Evolutionary conservation across 2,888 invertebrate genomes (phyloP), one percentile per base, ranked within the genome.

Genomic region (Cancer borealis): DNA sequence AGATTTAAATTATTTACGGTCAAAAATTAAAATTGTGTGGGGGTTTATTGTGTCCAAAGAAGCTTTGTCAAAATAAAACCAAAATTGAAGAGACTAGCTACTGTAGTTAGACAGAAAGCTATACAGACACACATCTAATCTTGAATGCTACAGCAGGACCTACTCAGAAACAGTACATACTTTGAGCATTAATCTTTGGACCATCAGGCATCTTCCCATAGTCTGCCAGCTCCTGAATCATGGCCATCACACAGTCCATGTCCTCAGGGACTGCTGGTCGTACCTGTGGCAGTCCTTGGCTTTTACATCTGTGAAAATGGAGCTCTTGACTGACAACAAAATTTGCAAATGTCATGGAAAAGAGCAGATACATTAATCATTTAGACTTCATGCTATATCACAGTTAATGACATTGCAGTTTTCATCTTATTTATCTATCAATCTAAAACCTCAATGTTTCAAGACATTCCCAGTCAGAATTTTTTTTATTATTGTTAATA

Each of bases 181-280:
- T 95, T 91, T 95, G 93, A 26, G 92, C 95, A 90, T 93, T 95
- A 88, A 96, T 93, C 88, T 93, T 93, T 26, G 96, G 95, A 21
- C 95, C 95, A 47, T 95, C 93, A 12, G 95, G 93, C 93, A 95
- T 95, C 73, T 96, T 94, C 89, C 95, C 95, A 91, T 95, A 95
- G 26, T 95, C 94, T 26, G 95, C 95, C 79, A 96, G 54, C 54
- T 95, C 95, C 73, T 96, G 95, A n/a, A 96, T 95, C 21, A 96
- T 89, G 54, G 91, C 45, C 26, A 66, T 87, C 30, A 96, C 92
- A 1, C 92, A 91, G 39, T 60, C 21, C 47, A 95, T 95, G 93
- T 96, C 95, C 39, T 93, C 89, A 12, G 26, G 21, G 5, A 17
- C 73, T 0, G 96, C 95, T 88, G 26, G 66, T 12, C 91, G 60